Evolutionary conservation across 1,140 invertebrate genomes (phyloP), one percentile per base, ranked within the genome.

Genomic region (Galleria mellonella): DNA sequence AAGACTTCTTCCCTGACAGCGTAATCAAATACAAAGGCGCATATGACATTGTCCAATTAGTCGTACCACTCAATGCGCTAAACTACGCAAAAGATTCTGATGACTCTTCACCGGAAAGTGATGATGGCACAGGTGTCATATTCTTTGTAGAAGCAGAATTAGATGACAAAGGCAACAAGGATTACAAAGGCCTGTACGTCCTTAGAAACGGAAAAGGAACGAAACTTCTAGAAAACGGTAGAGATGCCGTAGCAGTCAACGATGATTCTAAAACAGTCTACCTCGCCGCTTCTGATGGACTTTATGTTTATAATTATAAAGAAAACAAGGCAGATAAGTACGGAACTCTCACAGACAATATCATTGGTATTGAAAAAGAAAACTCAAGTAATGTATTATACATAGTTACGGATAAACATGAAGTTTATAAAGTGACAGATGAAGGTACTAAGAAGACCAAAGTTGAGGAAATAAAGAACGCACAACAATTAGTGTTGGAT

Each of bases 21-120:
- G 39, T 69, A 8, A 37, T 61, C 3, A 57, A 37, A 37, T 73
- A 79, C 46, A 62, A 42, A 10, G 43, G 47, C 0, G 14, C 72
- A 27, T 47, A 81, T 32, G 70, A 82, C n/a, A 76, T 81, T 8
- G 61, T 78, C 8, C 72, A 66, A 0, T 38, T 81, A 2, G 8
- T 71, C 4, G 44, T 73, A 4, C 77, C 79, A 3, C 12, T 79
- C 7, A 83, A 82, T 35, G 49, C 56, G 4, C 15, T 76, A 0
- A 82, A 78, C 47, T 75, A 78, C 4, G 65, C 72, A 0, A 63
- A 69, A 9, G 36, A 54, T 8, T 37, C 43, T 9, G 49, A 55
- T 17, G 43, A 61, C 0, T 36, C 55, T 1, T 47, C 59, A n/a
- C 37, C 36, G 1, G 47, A 57, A 6, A 11, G 37, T 7, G 57